Evolutionary conservation across 2,113 vertebrate species (phyloP), one percentile per base, ranked within the genome.

Genomic region (Rhizomys pruinosus): DNA sequence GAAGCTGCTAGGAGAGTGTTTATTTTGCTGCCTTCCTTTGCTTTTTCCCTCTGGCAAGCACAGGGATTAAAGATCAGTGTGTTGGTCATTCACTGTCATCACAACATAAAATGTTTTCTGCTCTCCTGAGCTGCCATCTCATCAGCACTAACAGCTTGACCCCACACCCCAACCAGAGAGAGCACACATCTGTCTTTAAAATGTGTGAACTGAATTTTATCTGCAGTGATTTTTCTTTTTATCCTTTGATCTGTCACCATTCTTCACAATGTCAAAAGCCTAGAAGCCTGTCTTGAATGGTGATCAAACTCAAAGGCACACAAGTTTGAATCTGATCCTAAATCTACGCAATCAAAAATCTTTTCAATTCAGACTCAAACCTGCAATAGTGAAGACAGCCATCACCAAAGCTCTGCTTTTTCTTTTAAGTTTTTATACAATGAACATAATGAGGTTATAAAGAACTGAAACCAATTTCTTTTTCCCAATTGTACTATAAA

Each of bases 141-240:
- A 97, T 96, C 90, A 93, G 22, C 42, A 90, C 87, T 96, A 96
- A 90, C 92, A 92, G 93, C 84, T 89, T 97, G 85, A 96, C 95
- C 96, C 86, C 27, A 23, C 5, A 87, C 78, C 74, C 78, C 29
- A 5, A 3, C 22, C 19, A 37, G 64, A 95, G 27, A 93, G 20
- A 87, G 55, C 66, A 69, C 81, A 92, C 81, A 76, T 93, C 89
- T 69, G 55, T 42, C 89, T 96, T 94, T 93, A 88, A 96, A 92
- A 89, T 93, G 86, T 93, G 93, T 59, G 74, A 95, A 94, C 82
- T 0, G 29, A 93, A 91, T 93, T 94, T 94, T 94, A 96, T 94
- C 90, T 89, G 71, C 73, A 76, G 64, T 64, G 66, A 95, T 94
- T 95, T 93, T 93, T 96, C 94, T 94, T 88, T 96, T 93, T 80